Evolutionary conservation across 2,888 invertebrate genomes (phyloP).

Genomic region (Oligia strigilis): DNA sequence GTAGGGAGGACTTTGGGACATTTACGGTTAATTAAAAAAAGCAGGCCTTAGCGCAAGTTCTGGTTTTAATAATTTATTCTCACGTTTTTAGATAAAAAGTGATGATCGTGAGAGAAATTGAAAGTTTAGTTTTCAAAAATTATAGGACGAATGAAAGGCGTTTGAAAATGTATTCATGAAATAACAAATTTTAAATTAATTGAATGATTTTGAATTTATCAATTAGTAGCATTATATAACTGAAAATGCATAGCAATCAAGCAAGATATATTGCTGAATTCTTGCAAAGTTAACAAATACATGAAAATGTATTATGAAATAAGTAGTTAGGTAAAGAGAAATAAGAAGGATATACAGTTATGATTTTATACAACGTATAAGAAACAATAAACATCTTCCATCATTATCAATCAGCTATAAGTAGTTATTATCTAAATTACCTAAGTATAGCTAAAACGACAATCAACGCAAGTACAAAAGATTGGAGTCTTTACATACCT

Average conservation of each 20-base stretch:
- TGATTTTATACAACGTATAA: background rate
- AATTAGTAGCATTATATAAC: background rate
- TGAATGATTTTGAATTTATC: background rate
- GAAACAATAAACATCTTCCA: background rate
- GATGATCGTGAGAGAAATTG: background rate
- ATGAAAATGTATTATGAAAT: background rate
- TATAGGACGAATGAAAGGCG: too few species aligned
- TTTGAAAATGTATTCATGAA: constrained; percentile 6
- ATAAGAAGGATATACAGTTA: background rate
- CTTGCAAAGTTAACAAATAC: background rate
- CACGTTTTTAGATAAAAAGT: background rate
- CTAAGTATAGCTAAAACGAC: constrained; percentile 5
- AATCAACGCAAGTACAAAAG: background rate
- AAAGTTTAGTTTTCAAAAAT: background rate
- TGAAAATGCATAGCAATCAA: background rate
- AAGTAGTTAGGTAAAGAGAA: background rate
- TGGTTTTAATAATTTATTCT: background rate
- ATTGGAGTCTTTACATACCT: constrained; percentile 50
- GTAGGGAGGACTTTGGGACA: too few species aligned
- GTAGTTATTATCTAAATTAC: background rate
- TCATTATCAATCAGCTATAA: constrained; percentile 5
- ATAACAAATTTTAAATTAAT: background rate
- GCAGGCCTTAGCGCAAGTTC: background rate
- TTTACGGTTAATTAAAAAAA: too few species aligned
- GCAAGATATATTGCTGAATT: constrained; percentile 11